Evolutionary conservation across 1,140 invertebrate species (phyloP).

Genomic region (Diachasmimorpha longicaudata): DNA sequence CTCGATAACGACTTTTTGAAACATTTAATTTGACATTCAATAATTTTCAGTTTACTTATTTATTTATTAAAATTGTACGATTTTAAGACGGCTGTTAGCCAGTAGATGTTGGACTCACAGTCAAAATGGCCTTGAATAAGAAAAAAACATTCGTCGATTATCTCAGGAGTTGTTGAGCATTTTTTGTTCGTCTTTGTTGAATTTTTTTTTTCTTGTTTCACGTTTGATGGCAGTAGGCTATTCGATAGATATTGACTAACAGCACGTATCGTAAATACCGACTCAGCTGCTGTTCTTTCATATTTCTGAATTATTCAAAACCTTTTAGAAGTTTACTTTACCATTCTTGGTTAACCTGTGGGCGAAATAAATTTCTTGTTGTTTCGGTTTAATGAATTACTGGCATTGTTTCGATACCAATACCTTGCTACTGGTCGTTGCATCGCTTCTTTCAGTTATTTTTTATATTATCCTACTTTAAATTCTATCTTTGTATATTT

Average conservation of each 20-base stretch:
- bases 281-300: slow-evolving; percentile 2
- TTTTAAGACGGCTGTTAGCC: slow-evolving; percentile 9
- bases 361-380: slow-evolving; percentile 20
- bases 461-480: background rate
- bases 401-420: slow-evolving; percentile 33
- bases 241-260: slow-evolving; percentile 46
- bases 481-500: slow-evolving; percentile 6
- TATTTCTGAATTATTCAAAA: slow-evolving; percentile 33
- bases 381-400: slow-evolving; percentile 17
- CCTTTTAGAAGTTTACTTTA: background rate
- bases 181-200: slow-evolving; percentile 25
- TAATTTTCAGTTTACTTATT: background rate
- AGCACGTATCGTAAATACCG: slow-evolving; percentile 22
- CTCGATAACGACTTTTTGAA: background rate
- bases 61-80: slow-evolving; percentile 10
- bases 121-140: background rate
- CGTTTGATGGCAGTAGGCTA: slow-evolving; percentile 56
- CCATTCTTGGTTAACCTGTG: background rate
- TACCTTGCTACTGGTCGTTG: slow-evolving; percentile 43
- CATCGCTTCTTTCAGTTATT: slow-evolving; percentile 34
- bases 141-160: slow-evolving; percentile 23
- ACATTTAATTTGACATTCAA: background rate
- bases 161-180: slow-evolving; percentile 31
- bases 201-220: slow-evolving; percentile 53
- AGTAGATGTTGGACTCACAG: background rate